A percentile compares a stretch with the other conserved stretches of the same genome.
Conservation (phyloP, 2,113 vertebrate species). For the Micromys minutus region DNA sequence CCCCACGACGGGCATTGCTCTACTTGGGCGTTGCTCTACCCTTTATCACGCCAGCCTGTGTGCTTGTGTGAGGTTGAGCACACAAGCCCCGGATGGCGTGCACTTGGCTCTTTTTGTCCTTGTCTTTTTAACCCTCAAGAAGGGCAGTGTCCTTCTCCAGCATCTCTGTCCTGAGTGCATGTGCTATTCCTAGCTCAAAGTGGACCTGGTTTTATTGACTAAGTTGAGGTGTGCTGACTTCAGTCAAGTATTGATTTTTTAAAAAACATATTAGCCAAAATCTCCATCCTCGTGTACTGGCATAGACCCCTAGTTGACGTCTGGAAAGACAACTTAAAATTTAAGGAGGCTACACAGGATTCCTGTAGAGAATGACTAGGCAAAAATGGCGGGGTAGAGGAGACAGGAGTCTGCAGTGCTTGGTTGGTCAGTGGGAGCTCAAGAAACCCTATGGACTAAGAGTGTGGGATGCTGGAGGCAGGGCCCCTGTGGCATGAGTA, state of each 20-base stretch:
- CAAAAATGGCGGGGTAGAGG: neutral
- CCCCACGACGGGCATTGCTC: neutral
- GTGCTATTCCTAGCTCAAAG: neutral
- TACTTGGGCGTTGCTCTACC: neutral
- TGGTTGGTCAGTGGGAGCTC: neutral
- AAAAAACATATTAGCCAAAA: neutral
- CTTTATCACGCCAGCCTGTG: neutral
- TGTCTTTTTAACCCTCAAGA: neutral
- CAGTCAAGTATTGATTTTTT: slow-evolving; percentile 35
- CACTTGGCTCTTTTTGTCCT: neutral
- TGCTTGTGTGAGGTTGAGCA: neutral
- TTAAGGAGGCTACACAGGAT: neutral
- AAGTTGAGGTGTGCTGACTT: slow-evolving; percentile 41
- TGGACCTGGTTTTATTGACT: slow-evolving; percentile 15
- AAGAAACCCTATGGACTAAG: neutral
- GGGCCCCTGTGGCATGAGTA: neutral
- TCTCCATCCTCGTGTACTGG: neutral
- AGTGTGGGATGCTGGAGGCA: neutral
- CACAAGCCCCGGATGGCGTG: neutral
- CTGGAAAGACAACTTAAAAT: neutral
- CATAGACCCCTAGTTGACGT: neutral
- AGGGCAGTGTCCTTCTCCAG: neutral
- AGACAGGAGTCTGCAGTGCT: neutral
- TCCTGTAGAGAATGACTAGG: neutral
- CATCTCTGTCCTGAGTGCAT: neutral